A percentile compares a stretch with the other conserved stretches of the same genome.
Evolutionary conservation across 2,888 invertebrate species (phyloP).

Genomic region (Steinernema carpocapsae): DNA sequence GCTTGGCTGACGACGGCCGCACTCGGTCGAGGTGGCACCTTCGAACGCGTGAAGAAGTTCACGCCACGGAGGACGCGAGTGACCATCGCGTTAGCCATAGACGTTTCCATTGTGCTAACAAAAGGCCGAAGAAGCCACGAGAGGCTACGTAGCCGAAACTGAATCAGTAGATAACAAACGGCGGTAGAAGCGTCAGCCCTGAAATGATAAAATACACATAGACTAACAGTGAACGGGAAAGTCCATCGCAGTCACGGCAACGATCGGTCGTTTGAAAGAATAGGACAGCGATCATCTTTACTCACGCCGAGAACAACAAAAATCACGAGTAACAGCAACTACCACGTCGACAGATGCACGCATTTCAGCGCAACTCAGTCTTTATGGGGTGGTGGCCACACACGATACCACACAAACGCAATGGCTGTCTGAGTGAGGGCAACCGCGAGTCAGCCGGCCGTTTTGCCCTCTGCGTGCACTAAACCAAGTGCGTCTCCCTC

Average conservation of each 20-base stretch:
- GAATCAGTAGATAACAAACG: too few species aligned
- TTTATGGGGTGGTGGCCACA: too few species aligned
- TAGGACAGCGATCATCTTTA: too few species aligned
- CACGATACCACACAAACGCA: neutral
- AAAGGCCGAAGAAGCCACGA: neutral
- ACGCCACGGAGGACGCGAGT: conserved; percentile 5
- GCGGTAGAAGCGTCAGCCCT: too few species aligned
- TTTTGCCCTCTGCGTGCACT: conserved; percentile 20
- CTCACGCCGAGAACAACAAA: too few species aligned
- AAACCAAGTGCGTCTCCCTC: neutral
- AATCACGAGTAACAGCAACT: neutral
- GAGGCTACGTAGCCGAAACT: neutral
- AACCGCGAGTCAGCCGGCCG: neutral
- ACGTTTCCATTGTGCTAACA: neutral
- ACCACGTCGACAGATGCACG: neutral
- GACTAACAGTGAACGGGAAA: neutral
- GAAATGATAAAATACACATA: neutral
- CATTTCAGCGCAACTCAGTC: neutral
- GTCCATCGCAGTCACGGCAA: neutral
- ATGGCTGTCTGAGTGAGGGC: neutral
- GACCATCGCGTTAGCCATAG: conserved; percentile 1
- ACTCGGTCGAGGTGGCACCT: neutral
- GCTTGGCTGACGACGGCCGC: neutral
- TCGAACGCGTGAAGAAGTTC: conserved; percentile 1
- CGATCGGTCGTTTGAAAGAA: too few species aligned